Evolutionary conservation across 2,888 invertebrate species (phyloP), one percentile per base, ranked within the genome.

Genomic region (Eupithecia dodoneata): DNA sequence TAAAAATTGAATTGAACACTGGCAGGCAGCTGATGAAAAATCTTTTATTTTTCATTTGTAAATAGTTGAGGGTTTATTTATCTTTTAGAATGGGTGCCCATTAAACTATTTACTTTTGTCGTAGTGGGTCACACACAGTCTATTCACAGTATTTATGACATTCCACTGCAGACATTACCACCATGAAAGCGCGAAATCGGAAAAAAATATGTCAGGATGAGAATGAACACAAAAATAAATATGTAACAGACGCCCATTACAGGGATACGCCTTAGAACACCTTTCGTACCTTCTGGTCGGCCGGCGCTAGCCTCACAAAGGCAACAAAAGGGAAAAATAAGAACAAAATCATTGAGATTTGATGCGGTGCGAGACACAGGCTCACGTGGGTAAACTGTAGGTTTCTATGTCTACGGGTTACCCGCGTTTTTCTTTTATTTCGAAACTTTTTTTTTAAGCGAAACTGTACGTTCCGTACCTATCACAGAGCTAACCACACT

Each of bases 221-320:
- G 93, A 94, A 94, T 93, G 92, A 93, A 93, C 91, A 93, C 92
- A 92, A 92, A 94, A 95, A 95, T 95, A 94, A 94, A 94, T 94
- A 94, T 94, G 92, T 94, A 93, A 92, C 91, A 88, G 92, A 90
- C 89, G 91, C 90, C 91, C 90, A 92, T 92, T 91, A 90, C 88
- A 86, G 87, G 87, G 92, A 88, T 93, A 91, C 91, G 92, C 92
- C 93, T 91, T 90, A 88, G 91, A 93, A 92, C 92, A 93, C 91
- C 92, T 92, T 93, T 92, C 86, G 88, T 88, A 88, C 89, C 90
- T 92, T 93, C 91, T 91, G 91, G 91, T 93, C 94, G 94, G 94
- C 94, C 94, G 94, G 94, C 94, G 94, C 94, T 95, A 93, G 92
- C 87, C 86, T 85, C 90, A 94, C 94, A 94, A 94, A 94, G 93